Percentiles rank a stretch among this genome's conserved stretches.
Evolutionary conservation across 2,113 vertebrate genomes (phyloP).

Genomic region (Microtus oregoni): DNA sequence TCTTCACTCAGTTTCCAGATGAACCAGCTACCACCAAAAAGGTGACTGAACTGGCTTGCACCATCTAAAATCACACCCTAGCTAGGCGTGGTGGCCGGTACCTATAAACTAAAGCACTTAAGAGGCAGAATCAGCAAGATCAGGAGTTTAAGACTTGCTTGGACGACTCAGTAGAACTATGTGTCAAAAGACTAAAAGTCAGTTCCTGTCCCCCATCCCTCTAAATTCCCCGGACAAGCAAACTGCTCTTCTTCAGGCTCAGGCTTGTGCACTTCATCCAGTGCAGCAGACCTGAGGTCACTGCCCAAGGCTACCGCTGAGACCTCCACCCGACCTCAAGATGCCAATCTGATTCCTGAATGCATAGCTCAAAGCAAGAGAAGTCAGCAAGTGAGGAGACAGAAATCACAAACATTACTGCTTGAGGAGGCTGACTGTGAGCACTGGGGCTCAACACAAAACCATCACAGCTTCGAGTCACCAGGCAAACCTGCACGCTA

Average conservation of each 20-base stretch:
- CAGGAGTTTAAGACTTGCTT: too few relatives aligned
- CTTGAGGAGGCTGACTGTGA: too few relatives aligned
- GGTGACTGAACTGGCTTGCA: not conserved
- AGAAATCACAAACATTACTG: not conserved
- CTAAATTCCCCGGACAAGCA: not conserved
- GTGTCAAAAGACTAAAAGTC: too few relatives aligned
- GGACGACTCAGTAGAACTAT: not conserved
- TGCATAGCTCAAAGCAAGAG: not conserved
- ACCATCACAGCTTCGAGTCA: not conserved
- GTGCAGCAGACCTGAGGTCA: not conserved
- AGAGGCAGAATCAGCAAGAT: not conserved
- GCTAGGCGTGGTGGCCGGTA: not conserved
- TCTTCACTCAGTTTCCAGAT: not conserved
- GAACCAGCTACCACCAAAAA: not conserved
- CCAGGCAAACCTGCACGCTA: not conserved
- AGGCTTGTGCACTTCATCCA: fast-evolving
- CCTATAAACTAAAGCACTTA: not conserved
- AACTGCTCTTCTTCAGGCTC: not conserved
- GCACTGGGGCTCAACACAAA: not conserved
- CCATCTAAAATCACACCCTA: not conserved
- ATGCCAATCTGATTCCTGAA: not conserved
- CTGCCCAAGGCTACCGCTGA: not conserved
- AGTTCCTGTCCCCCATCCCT: not conserved
- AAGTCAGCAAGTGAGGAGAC: not conserved
- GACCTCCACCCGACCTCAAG: not conserved